Conservation (phyloP, 1,140 invertebrate genomes). For the Leptoteleia sp. region DNA sequence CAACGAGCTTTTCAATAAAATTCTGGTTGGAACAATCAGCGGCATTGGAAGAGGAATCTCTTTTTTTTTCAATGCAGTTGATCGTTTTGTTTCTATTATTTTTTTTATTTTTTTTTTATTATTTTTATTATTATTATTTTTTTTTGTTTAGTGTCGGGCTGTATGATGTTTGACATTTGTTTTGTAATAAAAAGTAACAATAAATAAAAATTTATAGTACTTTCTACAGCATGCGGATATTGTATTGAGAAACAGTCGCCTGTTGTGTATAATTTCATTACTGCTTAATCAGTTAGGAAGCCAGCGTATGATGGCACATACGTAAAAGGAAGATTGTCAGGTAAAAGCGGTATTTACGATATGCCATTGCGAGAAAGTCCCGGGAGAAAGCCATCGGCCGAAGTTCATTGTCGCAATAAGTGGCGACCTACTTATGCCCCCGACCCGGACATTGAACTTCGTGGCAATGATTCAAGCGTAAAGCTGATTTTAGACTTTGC, state of each 20-base stretch:
- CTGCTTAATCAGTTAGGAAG: slow-evolving; percentile 32
- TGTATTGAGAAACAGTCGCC: slow-evolving; percentile 32
- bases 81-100: no score
- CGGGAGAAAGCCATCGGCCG: slow-evolving; percentile 63
- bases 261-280: slow-evolving; percentile 45
- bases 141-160: not conserved
- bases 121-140: no score
- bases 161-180: slow-evolving; percentile 6
- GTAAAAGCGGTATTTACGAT: slow-evolving; percentile 68
- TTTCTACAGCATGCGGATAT: slow-evolving; percentile 38
- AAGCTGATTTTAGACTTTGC: slow-evolving; percentile 42
- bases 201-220: slow-evolving; percentile 29
- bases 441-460: slow-evolving; percentile 68
- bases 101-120: no score
- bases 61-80: slow-evolving; percentile 16
- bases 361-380: slow-evolving; percentile 65
- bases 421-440: slow-evolving; percentile 62
- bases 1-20: not conserved
- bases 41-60: slow-evolving; percentile 10
- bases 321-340: slow-evolving; percentile 59
- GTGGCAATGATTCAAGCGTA: slow-evolving; percentile 58
- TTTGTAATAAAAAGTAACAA: not conserved
- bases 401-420: slow-evolving; percentile 72
- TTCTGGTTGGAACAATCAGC: not conserved
- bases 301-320: slow-evolving; percentile 23